Conservation (phyloP, 2,797 vertebrate genomes). For the Stomatorhinus walkeri region DNA sequence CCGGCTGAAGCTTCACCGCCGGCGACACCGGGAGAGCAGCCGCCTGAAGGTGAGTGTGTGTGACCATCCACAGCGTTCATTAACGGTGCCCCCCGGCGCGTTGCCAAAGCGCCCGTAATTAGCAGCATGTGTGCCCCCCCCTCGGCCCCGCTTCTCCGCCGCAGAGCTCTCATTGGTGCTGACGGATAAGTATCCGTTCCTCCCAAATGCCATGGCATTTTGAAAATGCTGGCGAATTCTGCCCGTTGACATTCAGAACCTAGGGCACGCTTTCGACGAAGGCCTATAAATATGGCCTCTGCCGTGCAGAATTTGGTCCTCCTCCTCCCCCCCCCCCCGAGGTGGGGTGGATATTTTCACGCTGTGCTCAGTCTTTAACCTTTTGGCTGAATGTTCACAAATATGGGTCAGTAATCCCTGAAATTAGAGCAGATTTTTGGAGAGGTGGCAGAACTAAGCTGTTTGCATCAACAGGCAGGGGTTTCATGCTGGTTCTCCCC, state of each 20-base stretch:
- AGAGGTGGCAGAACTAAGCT: constrained; percentile 57
- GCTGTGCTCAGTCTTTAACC: constrained; percentile 63
- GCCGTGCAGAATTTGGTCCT: constrained; percentile 51
- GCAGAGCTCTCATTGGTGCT: constrained; percentile 54
- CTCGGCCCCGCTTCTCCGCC: constrained; percentile 31
- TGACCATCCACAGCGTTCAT: constrained; percentile 38
- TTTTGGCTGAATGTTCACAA: constrained; percentile 57
- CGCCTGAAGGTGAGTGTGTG: constrained; percentile 65
- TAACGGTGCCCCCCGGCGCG: constrained; percentile 40
- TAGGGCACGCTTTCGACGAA: constrained; percentile 45
- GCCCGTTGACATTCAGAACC: constrained; percentile 72
- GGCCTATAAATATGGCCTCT: constrained; percentile 66
- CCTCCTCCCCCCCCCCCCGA: constrained; percentile 30
- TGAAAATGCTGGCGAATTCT: constrained; percentile 69
- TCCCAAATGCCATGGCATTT: constrained; percentile 77
- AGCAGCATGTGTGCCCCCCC: constrained; percentile 39
- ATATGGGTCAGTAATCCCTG: constrained; percentile 69
- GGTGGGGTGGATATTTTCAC: constrained; percentile 25
- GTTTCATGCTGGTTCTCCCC: constrained; percentile 47
- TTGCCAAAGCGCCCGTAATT: constrained; percentile 48
- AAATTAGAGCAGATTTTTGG: constrained; percentile 57
- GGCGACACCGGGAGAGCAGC: constrained; percentile 40
- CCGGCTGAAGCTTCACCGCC: constrained; percentile 41
- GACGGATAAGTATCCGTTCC: constrained; percentile 43
- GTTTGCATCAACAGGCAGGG: constrained; percentile 46